A percentile compares a stretch with the other conserved stretches of the same genome.
Conservation (phyloP, 2,797 vertebrate genomes). For the Enteromius thamalakanensis region DNA sequence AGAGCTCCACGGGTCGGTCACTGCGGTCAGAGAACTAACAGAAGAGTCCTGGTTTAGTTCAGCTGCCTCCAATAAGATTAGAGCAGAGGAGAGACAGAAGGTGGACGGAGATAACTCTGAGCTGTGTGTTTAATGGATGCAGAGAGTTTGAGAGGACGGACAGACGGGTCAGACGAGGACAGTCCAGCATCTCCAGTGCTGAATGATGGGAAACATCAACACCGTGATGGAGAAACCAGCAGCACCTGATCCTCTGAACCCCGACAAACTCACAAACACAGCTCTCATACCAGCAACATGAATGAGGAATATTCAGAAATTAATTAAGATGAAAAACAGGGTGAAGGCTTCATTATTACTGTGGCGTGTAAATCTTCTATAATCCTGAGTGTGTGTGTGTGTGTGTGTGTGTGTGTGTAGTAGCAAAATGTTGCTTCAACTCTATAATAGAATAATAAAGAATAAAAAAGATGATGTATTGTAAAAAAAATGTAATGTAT, state of each 20-base stretch:
- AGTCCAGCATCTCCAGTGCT: not conserved
- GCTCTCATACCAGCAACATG: slow-evolving; percentile 66
- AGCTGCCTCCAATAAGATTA: not conserved
- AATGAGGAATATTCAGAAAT: slow-evolving; percentile 79
- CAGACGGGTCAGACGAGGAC: not conserved
- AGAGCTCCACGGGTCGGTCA: slow-evolving; percentile 7
- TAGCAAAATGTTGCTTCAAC: not conserved
- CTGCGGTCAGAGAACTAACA: slow-evolving; percentile 30
- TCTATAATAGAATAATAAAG: not conserved
- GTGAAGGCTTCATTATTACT: slow-evolving; percentile 75
- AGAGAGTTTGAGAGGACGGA: not conserved
- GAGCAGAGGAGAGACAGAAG: not conserved
- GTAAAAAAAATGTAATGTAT: not conserved
- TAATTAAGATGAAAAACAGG: slow-evolving; percentile 78
- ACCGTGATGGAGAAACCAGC: not conserved
- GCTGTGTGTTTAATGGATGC: not conserved
- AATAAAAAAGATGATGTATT: not conserved
- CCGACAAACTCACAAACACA: slow-evolving; percentile 1
- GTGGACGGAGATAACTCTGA: not conserved
- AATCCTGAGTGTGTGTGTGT: slow-evolving; percentile 66
- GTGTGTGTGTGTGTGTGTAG: not conserved
- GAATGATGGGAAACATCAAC: not conserved
- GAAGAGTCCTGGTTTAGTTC: slow-evolving; percentile 2
- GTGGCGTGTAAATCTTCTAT: slow-evolving; percentile 74
- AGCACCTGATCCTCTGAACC: not conserved